Conservation (phyloP, 2,888 invertebrate species). For the Mesorhabditis belari region DNA sequence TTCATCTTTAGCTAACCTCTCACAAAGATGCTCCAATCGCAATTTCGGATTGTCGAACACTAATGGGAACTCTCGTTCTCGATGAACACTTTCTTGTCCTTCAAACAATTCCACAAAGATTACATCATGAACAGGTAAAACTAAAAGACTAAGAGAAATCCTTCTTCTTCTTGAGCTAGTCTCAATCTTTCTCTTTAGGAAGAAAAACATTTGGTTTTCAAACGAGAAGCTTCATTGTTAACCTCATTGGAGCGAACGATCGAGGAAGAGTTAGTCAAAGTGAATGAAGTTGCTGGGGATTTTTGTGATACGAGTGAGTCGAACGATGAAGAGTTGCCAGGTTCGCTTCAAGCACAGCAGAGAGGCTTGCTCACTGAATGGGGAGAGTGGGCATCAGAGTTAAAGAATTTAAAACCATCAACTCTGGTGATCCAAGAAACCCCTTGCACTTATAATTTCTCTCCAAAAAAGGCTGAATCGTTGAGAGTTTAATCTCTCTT, state of each 20-base stretch:
- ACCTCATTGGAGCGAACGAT: conserved; percentile 24
- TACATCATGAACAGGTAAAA: conserved; percentile 25
- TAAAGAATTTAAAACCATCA: neutral
- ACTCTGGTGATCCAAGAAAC: neutral
- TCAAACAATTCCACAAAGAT: conserved; percentile 44
- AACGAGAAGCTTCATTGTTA: conserved; percentile 39
- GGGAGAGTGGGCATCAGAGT: neutral
- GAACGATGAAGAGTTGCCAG: conserved; percentile 29
- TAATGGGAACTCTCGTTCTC: conserved; percentile 48
- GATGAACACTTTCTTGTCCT: conserved; percentile 50
- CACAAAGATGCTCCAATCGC: conserved; percentile 40
- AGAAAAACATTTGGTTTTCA: conserved; percentile 45
- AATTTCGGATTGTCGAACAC: conserved; percentile 43
- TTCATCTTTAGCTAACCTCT: conserved; percentile 22
- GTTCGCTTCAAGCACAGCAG: conserved; percentile 7
- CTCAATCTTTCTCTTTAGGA: conserved; percentile 21
- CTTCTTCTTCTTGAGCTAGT: neutral
- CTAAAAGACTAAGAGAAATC: neutral
- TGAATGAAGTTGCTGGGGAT: conserved; percentile 32
- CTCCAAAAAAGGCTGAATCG: too few species aligned
- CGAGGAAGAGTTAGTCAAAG: conserved; percentile 24
- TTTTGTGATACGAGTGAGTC: conserved; percentile 51
- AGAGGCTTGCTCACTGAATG: neutral
- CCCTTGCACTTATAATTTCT: neutral
- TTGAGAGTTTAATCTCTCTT: too few species aligned